Base-by-base conservation (phyloP, 2,888 invertebrate genomes). In the Luperina nickerlii region DNA sequence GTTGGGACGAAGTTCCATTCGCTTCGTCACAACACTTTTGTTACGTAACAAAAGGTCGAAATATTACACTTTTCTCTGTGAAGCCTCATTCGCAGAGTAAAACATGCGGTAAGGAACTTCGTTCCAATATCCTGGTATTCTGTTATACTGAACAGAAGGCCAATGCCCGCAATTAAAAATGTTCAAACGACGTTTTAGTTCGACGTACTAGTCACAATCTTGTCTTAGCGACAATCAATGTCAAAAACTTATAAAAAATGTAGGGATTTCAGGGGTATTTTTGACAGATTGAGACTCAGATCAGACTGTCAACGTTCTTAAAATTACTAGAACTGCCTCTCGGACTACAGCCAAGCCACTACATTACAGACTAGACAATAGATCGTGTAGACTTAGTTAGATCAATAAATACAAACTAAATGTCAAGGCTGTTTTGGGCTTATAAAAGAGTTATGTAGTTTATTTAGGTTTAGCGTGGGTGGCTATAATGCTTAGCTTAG, bases 381-480 rank as follows among this genome's bases (percentile, higher is more conserved):
- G 68, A 71, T 78, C 54, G 65, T 63, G 73, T 66, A 38, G 68
- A 48, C 73, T 73, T 65, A 63, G 48, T n/a, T 79, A 76, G 85
- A 89, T 89, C 86, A 79, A 92, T 90, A 91, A 88, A 88, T 87
- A 81, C 32, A 78, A 78, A 69, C 73, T 67, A 79, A 89, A 88
- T 86, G 87, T 88, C 88, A 88, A 89, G 88, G 90, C 69, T 78
- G 62, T 0, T 48, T 60, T 77, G 15, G 27, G 66, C 57, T 80
- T 81, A 74, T 74, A 71, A 74, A 85, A 74, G 79, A 79, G 74
- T 76, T 79, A 83, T 68, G 60, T 57, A 73, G 32, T 48, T 79
- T 78, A 67, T 81, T 80, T 85, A 75, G 78, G 71, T 48, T 48
- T 78, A 74, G 72, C 81, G 90, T 85, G 81, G 48, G 60, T 54